Evolutionary conservation across 2,888 invertebrate genomes (phyloP).

Genomic region (Hymenopus coronatus): DNA sequence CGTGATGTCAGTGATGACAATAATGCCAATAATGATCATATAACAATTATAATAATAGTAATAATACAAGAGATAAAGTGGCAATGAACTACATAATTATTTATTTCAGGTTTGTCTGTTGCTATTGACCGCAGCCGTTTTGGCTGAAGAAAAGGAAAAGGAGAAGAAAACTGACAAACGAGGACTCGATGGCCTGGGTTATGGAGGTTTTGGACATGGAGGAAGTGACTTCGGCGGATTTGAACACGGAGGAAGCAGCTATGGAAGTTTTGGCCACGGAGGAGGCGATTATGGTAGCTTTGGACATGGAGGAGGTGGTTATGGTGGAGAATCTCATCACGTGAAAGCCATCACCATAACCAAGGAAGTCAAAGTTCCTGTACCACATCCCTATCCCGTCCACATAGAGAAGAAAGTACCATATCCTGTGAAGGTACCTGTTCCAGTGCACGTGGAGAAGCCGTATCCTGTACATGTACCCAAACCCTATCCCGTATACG

Average conservation of each 20-base stretch:
- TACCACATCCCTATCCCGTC: neutral
- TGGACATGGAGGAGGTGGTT: neutral
- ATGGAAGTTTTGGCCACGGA: neutral
- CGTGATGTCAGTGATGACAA: too few relatives aligned
- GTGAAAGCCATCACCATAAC: neutral
- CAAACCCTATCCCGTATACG: neutral
- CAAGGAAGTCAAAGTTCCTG: neutral
- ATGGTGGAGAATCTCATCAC: neutral
- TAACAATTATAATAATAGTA: too few relatives aligned
- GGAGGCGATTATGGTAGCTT: neutral
- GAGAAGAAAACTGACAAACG: neutral
- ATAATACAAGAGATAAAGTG: too few relatives aligned
- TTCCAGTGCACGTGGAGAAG: neutral
- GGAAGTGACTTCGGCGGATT: neutral
- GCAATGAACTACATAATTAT: neutral
- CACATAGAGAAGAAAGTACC: neutral
- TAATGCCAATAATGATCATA: too few relatives aligned
- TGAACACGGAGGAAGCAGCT: neutral
- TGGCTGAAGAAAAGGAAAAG: neutral
- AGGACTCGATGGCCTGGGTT: neutral
- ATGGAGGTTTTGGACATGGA: neutral
- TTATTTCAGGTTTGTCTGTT: neutral
- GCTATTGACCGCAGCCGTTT: neutral
- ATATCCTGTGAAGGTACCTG: neutral
- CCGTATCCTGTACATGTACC: neutral